Base-by-base conservation (phyloP, 1,140 invertebrate genomes). In the Microplitis mediator region DNA sequence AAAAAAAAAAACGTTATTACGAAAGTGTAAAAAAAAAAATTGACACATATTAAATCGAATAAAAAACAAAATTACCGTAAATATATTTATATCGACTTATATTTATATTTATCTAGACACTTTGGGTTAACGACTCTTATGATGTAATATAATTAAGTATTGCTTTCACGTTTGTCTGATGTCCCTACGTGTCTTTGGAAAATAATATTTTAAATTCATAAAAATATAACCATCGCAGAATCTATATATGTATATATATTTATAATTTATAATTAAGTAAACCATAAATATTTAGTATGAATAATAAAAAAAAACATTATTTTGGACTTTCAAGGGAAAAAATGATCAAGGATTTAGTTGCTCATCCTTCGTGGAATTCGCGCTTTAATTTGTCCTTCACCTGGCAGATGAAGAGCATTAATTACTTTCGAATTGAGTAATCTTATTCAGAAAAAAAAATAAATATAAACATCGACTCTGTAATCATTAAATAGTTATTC, bases 151-250 rank as follows among this genome's bases (percentile, higher is more conserved):
- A 9, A 35, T 51, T 35, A 64, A 51, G 39, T 36, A 71, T 71
- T 71, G 69, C 69, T 71, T 71, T 71, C 69, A 71, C 69, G 69
- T 71, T 63, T 51, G 23, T 23, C 31, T n/a, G 66, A 68, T 16
- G 32, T 36, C 52, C 50, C 52, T 39, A 56, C 54, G 31, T 58
- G 14, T 36, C 31, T 34, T 36, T 68, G 51, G 11, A 36, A 35
- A 14, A 6, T 13, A 35, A 14, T 36, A 32, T 13, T 23, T 56
- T 56, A 14, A 56, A 16, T 13, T 56, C 6, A 14, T 23, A 13
- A 4, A 16, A 16, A 16, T 56, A 56, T 4, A 45, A 45, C 39
- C 4, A 45, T 45, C 11, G 23, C 23, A 23, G 23, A 23, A 23
- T 23, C 23, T 45, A 9, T 45, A 45, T 45, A 9, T 45, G 39